A percentile compares a stretch with the other conserved stretches of the same genome.
phyloP scores from a whole-genome alignment of 2,888 invertebrate genomes.

The Phasia obesa region DNA sequence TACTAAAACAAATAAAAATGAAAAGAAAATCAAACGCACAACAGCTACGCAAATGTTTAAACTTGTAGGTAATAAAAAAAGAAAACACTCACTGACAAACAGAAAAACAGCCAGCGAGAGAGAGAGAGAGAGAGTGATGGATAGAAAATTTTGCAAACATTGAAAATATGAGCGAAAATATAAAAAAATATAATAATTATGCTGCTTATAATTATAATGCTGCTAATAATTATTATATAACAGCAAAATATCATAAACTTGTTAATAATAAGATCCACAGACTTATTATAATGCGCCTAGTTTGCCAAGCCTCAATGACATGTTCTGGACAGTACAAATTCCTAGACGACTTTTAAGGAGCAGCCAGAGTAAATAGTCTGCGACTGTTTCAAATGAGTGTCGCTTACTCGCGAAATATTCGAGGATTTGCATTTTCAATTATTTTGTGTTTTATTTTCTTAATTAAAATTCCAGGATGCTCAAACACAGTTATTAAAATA shows the following conservation, averaged over 20 bases:
- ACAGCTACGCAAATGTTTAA: constrained; percentile 64
- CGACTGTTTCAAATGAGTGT: background rate
- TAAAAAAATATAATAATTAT: constrained; percentile 6
- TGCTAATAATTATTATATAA: constrained; percentile 36
- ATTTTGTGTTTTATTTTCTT: too few relatives aligned
- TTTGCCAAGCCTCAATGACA: background rate
- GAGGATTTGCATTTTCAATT: too few relatives aligned
- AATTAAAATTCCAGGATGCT: too few relatives aligned
- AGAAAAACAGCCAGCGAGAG: too few relatives aligned
- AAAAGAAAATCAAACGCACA: constrained; percentile 56
- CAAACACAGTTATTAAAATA: too few relatives aligned
- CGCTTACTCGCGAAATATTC: too few relatives aligned
- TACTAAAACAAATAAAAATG: constrained; percentile 50
- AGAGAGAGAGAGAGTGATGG: constrained; percentile 3
- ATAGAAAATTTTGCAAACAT: constrained; percentile 51
- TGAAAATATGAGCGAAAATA: constrained; percentile 27
- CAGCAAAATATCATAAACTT: constrained; percentile 35
- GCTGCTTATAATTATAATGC: too few relatives aligned
- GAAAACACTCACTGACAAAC: background rate
- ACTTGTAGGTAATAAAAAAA: constrained; percentile 57
- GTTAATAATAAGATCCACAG: constrained; percentile 29
- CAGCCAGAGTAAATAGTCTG: background rate
- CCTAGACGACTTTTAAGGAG: background rate
- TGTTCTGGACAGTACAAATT: background rate
- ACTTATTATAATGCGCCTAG: background rate